phyloP scores from a whole-genome alignment of 1,140 invertebrate genomes.

The Contarinia nasturtii region DNA sequence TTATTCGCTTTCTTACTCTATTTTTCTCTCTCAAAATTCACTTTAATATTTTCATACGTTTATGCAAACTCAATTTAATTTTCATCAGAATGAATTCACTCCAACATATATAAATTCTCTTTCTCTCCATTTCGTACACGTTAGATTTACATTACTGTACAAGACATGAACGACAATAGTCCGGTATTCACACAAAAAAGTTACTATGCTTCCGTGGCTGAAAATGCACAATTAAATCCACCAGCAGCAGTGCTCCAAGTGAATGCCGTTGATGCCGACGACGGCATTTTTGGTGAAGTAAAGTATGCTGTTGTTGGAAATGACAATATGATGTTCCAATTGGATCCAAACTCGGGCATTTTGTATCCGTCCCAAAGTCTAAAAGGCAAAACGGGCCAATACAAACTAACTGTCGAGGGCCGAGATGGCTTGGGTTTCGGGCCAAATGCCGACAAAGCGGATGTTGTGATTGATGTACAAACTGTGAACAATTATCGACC shows the following conservation, averaged over 20 bases:
- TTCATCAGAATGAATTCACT: too few species aligned
- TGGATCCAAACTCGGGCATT: conserved; percentile 55
- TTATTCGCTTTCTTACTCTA: background rate
- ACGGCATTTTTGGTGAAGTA: conserved; percentile 52
- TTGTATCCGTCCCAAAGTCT: conserved; percentile 54
- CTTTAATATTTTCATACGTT: conserved; percentile 7
- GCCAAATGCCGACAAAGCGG: conserved; percentile 41
- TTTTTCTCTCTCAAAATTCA: too few species aligned
- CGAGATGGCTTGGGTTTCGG: conserved; percentile 49
- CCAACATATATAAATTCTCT: conserved; percentile 1
- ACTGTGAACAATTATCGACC: conserved; percentile 75
- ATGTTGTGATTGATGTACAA: conserved; percentile 55
- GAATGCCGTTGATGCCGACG: conserved; percentile 58
- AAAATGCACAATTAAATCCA: conserved; percentile 58
- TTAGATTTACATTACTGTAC: conserved; percentile 54
- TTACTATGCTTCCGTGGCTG: conserved; percentile 60
- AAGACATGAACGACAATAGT: conserved; percentile 68
- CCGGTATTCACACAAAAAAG: conserved; percentile 54
- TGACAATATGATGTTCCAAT: conserved; percentile 48
- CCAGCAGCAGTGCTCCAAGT: conserved; percentile 52
- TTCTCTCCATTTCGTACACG: conserved; percentile 6
- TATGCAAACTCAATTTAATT: background rate
- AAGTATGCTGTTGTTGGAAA: conserved; percentile 51
- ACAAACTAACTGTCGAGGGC: conserved; percentile 51
- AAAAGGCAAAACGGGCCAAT: conserved; percentile 35